A percentile compares a stretch with the other conserved stretches of the same genome.
These are phyloP conservation scores for Phylloscopus whistleri DNA, from an alignment of 2,113 vertebrate genomes.

Conservation along the genomic window DNA sequence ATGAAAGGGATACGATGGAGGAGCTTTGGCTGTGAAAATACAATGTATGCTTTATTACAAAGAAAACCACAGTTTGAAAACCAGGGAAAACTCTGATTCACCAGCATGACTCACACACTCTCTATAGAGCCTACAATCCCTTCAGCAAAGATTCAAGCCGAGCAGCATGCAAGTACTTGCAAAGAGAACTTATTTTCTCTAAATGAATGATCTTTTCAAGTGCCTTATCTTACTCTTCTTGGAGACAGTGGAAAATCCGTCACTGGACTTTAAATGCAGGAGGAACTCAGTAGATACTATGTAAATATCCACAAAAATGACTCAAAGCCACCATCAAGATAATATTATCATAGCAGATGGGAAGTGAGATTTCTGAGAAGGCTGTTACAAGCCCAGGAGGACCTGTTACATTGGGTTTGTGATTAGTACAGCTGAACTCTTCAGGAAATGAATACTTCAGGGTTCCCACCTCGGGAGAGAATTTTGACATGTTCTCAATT, in stretches of 20 bases:
- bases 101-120: conserved; percentile 62
- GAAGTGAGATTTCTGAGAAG: conserved; percentile 34
- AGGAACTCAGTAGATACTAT: not conserved
- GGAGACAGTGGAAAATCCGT: not conserved
- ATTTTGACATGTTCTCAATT: not conserved
- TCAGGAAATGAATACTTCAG: not conserved
- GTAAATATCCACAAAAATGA: conserved; percentile 5
- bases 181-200: conserved; percentile 13
- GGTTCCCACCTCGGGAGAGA: not conserved
- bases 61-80: conserved; percentile 65
- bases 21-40: conserved; percentile 49
- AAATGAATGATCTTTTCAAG: conserved; percentile 40
- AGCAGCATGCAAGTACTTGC: conserved; percentile 62
- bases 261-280: not conserved
- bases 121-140: conserved; percentile 40
- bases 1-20: not conserved
- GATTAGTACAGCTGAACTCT: not conserved
- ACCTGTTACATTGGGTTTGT: not conserved
- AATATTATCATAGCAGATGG: not conserved
- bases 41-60: conserved; percentile 62
- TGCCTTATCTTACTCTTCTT: conserved; percentile 17
- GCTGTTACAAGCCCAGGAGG: not conserved
- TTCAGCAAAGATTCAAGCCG: conserved; percentile 22
- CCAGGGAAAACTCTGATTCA: conserved; percentile 70
- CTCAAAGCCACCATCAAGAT: not conserved